A percentile compares a stretch with the other conserved stretches of the same genome.
These are phyloP conservation scores for Hemiscyllium ocellatum DNA, from an alignment of 2,113 vertebrate genomes.

Conservation along the genomic window DNA sequence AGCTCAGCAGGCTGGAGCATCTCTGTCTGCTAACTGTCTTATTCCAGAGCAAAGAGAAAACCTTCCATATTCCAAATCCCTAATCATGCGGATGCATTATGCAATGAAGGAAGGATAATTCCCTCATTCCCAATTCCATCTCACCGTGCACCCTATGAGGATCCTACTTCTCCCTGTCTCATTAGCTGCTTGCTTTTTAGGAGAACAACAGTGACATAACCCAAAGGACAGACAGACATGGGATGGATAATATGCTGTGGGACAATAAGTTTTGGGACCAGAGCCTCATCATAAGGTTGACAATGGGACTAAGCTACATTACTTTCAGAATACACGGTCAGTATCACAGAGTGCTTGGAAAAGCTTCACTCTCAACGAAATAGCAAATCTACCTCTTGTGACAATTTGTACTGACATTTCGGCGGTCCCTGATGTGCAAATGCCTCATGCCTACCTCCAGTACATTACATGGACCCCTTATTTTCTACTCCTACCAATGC, in stretches of 20 bases:
- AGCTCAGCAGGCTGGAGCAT: not conserved
- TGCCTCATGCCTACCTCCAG: not conserved
- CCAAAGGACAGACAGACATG: not conserved
- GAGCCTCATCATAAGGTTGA: not conserved
- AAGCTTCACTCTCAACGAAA: not conserved
- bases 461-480: not conserved
- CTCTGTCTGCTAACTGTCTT: not conserved
- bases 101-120: not conserved
- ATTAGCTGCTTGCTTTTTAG: not conserved
- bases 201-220: not conserved
- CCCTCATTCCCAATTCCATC: not conserved
- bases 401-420: not conserved
- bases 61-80: not conserved
- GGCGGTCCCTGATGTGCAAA: not conserved
- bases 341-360: not conserved
- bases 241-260: not conserved
- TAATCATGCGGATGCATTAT: not conserved
- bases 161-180: not conserved
- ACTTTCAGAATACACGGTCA: not conserved
- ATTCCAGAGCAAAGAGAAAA: not conserved
- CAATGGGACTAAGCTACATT: not conserved
- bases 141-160: not conserved
- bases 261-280: not conserved
- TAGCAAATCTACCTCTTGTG: not conserved
- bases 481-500: not conserved